phyloP scores from a whole-genome alignment of 2,797 vertebrate genomes.

The Semaprochilodus insignis region DNA sequence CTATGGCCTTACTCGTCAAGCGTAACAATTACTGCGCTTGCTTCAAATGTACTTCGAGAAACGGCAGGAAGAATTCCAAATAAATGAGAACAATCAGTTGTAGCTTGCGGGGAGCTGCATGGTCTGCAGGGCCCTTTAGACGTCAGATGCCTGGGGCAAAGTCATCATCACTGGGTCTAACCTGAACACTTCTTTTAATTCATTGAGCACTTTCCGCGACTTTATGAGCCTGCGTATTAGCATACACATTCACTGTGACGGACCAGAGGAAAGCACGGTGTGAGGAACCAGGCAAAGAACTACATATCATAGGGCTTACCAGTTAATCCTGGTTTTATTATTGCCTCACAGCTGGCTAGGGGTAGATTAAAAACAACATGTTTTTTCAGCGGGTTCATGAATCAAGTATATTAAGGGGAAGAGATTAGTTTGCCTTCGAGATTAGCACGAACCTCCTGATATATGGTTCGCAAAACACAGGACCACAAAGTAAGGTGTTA shows the following conservation, averaged over 20 bases:
- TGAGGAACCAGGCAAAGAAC: conserved; percentile 61
- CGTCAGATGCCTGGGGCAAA: conserved; percentile 59
- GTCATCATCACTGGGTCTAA: conserved; percentile 56
- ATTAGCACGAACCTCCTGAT: conserved; percentile 65
- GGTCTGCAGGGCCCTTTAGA: conserved; percentile 46
- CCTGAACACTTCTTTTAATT: conserved; percentile 57
- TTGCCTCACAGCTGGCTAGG: conserved; percentile 74
- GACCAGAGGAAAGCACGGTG: conserved; percentile 63
- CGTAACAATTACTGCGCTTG: neutral
- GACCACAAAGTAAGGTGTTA: neutral
- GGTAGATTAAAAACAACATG: conserved; percentile 83
- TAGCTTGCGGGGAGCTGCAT: neutral
- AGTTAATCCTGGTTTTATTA: conserved; percentile 85
- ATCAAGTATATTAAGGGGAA: conserved; percentile 79
- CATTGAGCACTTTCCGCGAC: conserved; percentile 66
- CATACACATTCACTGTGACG: conserved; percentile 79
- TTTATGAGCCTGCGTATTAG: conserved; percentile 76
- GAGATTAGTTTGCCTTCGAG: conserved; percentile 79
- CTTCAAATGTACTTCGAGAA: conserved; percentile 15
- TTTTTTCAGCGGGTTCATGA: conserved; percentile 72
- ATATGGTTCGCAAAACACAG: neutral
- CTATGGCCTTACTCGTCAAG: conserved; percentile 2
- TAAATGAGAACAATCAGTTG: conserved; percentile 28
- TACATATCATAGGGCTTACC: conserved; percentile 66
- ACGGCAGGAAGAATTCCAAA: conserved; percentile 7